Evolutionary conservation across 2,113 vertebrate genomes (phyloP), one percentile per base, ranked within the genome.

Genomic region (Telmatochromis sp.): DNA sequence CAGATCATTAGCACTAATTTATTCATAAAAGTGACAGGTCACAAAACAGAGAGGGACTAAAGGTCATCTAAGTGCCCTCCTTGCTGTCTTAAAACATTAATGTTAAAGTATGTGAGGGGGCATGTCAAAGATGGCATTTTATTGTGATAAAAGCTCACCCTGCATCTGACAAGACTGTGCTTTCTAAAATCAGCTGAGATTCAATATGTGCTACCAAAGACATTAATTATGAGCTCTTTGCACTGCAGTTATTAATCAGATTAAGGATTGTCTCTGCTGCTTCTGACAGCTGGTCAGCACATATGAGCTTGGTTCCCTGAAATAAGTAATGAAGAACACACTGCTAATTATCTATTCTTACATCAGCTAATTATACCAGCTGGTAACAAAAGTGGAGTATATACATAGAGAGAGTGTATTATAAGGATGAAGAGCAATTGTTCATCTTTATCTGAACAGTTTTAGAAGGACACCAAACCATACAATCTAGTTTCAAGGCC

Each of bases 401-500:
- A 85, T 85, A 75, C 75, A 85, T 83, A 75, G 7, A 55, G 33
- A 83, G 31, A 13, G 7, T 82, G 17, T 12, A 71, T 33, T 78
- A 58, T 83, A 55, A 78, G 37, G 13, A 89, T 53, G 33, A 55
- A 71, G 14, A n/a, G 35, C 54, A 88, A 86, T 83, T 26, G 33
- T 55, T 89, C 71, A 82, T 85, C 86, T 86, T 82, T 71, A 50
- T 86, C 51, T 91, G 73, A 91, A 85, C 92, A 84, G 87, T 87
- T 87, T 84, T 50, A 94, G 90, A 95, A 97, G 94, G 95, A 95
- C 94, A 94, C 71, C 58, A 71, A 92, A 91, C 81, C 94, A 88
- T 94, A 89, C 9, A 94, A 97, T 98, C 96, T 93, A 97, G 97
- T 98, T 98, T 98, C 97, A 96, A 95, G 95, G 96, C 97, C 97